phyloP scores from a whole-genome alignment of 2,888 invertebrate genomes.

The Caenorhabditis sp. region DNA sequence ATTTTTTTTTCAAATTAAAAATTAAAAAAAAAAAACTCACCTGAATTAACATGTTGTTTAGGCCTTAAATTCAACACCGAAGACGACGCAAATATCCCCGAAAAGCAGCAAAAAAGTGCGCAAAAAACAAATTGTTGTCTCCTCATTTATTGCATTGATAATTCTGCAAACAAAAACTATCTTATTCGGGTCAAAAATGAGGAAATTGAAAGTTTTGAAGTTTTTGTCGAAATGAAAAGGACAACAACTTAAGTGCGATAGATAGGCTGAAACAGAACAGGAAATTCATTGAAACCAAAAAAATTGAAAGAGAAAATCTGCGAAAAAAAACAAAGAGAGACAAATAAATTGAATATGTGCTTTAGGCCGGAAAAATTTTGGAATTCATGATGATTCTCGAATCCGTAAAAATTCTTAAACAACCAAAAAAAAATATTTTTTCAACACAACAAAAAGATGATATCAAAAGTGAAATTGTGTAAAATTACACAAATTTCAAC shows the following conservation, averaged over 20 bases:
- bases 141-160: conserved; percentile 1
- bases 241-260: background rate
- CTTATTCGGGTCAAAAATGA: background rate
- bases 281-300: no score
- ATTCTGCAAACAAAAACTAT: background rate
- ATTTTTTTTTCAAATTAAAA: no score
- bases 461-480: conserved; percentile 18
- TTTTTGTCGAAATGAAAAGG: background rate
- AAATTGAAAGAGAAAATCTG: background rate
- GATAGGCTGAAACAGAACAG: no score
- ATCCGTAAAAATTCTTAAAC: background rate
- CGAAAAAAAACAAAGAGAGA: background rate
- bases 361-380: no score
- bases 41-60: background rate
- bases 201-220: background rate
- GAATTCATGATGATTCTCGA: background rate
- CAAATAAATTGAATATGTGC: no score
- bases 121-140: background rate
- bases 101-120: background rate
- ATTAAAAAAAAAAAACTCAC: background rate
- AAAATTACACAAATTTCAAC: conserved; percentile 22
- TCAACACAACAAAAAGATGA: background rate
- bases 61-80: background rate
- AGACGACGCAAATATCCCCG: background rate
- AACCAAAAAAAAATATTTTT: background rate